These are phyloP conservation scores for Antennarius maculatus DNA, from an alignment of 2,797 vertebrate genomes.

Conservation along the genomic window DNA sequence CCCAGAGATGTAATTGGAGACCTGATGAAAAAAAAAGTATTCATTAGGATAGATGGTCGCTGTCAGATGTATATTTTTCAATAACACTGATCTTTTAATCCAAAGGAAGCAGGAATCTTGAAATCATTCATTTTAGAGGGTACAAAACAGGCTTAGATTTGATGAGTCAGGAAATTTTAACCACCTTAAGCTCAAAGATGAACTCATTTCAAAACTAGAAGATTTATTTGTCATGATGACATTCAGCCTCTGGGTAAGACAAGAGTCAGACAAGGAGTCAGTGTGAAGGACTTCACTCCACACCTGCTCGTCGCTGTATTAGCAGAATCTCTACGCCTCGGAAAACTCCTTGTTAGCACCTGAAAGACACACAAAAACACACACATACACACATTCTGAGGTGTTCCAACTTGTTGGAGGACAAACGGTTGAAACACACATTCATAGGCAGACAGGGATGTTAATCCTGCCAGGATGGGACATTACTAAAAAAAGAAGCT, in stretches of 20 bases:
- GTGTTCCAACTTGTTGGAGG: constrained; percentile 67
- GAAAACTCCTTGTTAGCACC: constrained; percentile 6
- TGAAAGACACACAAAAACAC: not conserved
- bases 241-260: constrained; percentile 38
- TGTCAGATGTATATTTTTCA: too few species aligned
- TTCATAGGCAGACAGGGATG: constrained; percentile 47
- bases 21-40: too few species aligned
- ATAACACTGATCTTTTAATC: too few species aligned
- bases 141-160: constrained; percentile 25
- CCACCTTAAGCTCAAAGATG: constrained; percentile 41
- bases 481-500: constrained; percentile 67
- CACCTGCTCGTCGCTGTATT: constrained; percentile 51
- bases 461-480: constrained; percentile 41
- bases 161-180: constrained; percentile 29
- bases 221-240: constrained; percentile 61
- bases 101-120: constrained; percentile 16
- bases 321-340: constrained; percentile 38
- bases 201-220: constrained; percentile 41
- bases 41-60: too few species aligned
- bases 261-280: constrained; percentile 44
- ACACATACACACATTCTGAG: constrained; percentile 36
- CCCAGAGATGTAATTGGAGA: too few species aligned
- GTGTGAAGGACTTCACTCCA: constrained; percentile 39
- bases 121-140: constrained; percentile 17
- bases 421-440: constrained; percentile 62